phyloP scores from a whole-genome alignment of 35 echinoderm and acorn worm species.

The Apostichopus californicus region DNA sequence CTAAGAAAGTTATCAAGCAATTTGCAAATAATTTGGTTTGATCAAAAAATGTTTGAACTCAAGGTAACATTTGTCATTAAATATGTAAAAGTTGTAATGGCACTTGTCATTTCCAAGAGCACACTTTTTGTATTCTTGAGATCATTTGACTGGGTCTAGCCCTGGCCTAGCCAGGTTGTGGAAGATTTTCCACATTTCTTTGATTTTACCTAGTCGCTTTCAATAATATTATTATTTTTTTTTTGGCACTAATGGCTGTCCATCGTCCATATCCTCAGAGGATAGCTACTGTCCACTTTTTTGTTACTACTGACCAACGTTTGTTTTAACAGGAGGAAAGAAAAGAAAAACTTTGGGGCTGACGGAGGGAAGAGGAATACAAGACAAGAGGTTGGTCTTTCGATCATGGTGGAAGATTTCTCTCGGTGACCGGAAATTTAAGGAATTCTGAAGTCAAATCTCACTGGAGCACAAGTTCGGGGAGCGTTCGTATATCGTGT shows the following conservation, averaged over 20 bases:
- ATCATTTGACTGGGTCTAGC: no score
- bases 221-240: no score
- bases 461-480: no score
- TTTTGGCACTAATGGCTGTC: background rate
- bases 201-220: background rate
- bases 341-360: background rate
- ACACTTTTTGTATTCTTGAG: no score
- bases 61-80: no score
- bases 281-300: background rate
- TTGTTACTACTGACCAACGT: background rate
- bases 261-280: background rate
- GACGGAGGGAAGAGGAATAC: background rate
- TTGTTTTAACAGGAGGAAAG: conserved; percentile 1
- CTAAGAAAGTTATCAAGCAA: no score
- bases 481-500: no score
- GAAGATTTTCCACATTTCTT: background rate
- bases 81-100: no score
- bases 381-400: conserved; percentile 14
- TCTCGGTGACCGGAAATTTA: background rate
- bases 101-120: no score
- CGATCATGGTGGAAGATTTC: conserved; percentile 26
- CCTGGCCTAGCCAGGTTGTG: background rate
- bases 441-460: no score
- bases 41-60: no score
- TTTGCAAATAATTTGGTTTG: no score